Evolutionary conservation across 2,113 vertebrate species (phyloP).

Genomic region (Cinclus cinclus): DNA sequence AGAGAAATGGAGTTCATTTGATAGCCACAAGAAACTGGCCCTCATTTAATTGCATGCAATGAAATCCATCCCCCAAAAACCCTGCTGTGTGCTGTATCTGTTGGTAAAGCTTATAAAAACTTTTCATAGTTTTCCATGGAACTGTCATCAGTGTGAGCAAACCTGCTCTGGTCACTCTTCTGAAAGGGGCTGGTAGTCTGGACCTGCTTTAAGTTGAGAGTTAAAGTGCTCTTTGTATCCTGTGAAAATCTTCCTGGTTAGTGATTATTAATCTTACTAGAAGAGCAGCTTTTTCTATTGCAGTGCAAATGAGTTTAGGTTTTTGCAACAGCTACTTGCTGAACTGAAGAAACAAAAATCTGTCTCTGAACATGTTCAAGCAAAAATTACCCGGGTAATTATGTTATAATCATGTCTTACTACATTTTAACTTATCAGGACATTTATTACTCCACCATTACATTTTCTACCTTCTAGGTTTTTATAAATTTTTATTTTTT

Average conservation of each 20-base stretch:
- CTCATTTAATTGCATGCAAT: not conserved
- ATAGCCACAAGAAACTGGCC: not conserved
- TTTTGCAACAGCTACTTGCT: not conserved
- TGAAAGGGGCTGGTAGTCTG: not conserved
- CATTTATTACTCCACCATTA: not conserved
- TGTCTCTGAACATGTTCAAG: not conserved
- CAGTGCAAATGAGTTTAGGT: not conserved
- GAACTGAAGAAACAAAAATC: not conserved
- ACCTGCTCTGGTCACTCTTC: not conserved
- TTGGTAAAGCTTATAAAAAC: not conserved
- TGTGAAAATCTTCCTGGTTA: not conserved
- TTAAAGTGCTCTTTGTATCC: not conserved
- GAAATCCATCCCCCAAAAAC: not conserved
- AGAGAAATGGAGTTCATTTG: constrained; percentile 10
- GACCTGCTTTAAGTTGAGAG: not conserved
- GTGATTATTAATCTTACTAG: not conserved
- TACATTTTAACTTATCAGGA: not conserved
- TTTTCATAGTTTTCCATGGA: not conserved
- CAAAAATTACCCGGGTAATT: not conserved
- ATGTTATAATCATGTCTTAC: not conserved
- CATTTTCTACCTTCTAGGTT: not conserved
- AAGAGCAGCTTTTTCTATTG: not conserved
- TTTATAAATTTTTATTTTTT: not conserved
- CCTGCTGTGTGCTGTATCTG: not conserved
- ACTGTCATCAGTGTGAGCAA: not conserved